These are phyloP conservation scores for Nanorana parkeri DNA, from an alignment of 2,113 vertebrate species.

Conservation along the genomic window DNA sequence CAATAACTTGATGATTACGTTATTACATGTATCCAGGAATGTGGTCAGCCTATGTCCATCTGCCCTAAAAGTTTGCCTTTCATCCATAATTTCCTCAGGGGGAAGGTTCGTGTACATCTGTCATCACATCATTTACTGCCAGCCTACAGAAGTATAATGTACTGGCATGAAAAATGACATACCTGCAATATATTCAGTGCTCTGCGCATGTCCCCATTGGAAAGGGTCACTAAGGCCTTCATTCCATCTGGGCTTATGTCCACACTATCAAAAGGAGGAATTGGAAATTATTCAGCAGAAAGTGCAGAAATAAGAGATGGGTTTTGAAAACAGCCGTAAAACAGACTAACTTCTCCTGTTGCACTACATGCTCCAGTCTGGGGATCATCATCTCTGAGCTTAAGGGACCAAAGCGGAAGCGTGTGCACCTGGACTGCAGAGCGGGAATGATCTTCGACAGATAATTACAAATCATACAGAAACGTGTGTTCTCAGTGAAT, in stretches of 20 bases:
- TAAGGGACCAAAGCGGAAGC: slow-evolving; percentile 94
- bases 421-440: slow-evolving; percentile 93
- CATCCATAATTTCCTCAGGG: too few species aligned
- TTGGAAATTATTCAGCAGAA: background rate
- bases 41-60: too few species aligned
- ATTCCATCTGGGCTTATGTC: slow-evolving; percentile 88
- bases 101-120: too few species aligned
- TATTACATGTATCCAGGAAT: too few species aligned
- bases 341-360: slow-evolving; percentile 82
- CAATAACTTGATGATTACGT: too few species aligned
- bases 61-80: too few species aligned
- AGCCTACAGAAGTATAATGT: too few species aligned
- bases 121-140: too few species aligned
- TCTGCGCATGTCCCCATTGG: slow-evolving; percentile 93
- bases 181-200: slow-evolving; percentile 97
- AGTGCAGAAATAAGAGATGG: too few species aligned
- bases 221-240: slow-evolving; percentile 92
- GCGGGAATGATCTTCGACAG: slow-evolving; percentile 98
- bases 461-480: slow-evolving; percentile 97
- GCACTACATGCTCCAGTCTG: slow-evolving; percentile 83
- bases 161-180: background rate
- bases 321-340: background rate
- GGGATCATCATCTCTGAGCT: slow-evolving; percentile 92
- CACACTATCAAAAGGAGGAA: slow-evolving; percentile 75
- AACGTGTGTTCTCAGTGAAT: slow-evolving; percentile 95